Conservation (phyloP, 2,113 vertebrate genomes). For the Oncorhynchus nerka region DNA sequence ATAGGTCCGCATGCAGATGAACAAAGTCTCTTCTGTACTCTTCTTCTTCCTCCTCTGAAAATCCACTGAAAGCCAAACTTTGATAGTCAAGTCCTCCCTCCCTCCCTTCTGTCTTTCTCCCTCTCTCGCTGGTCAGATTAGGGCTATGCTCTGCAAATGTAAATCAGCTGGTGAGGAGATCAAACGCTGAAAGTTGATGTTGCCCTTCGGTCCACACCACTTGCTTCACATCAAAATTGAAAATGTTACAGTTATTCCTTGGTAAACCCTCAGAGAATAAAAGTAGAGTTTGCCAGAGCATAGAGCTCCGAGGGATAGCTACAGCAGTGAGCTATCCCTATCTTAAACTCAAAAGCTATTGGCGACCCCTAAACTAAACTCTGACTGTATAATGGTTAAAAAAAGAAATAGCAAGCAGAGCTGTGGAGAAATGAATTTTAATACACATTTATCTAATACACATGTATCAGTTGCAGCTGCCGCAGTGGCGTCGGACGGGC, state of each 20-base stretch:
- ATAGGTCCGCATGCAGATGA: not conserved
- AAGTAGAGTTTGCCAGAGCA: constrained; percentile 39
- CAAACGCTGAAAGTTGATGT: constrained; percentile 65
- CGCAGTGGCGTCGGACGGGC: too few species aligned
- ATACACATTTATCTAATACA: not conserved
- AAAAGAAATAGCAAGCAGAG: not conserved
- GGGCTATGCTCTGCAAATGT: constrained; percentile 57
- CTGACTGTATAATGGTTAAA: not conserved
- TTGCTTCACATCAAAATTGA: constrained; percentile 64
- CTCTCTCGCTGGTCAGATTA: constrained; percentile 56
- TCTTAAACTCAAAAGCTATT: constrained; percentile 26
- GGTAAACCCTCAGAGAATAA: constrained; percentile 61
- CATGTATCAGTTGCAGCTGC: too few species aligned
- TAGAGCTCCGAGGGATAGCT: constrained; percentile 23
- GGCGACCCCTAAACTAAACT: not conserved
- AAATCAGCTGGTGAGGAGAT: constrained; percentile 69
- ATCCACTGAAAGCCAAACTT: not conserved
- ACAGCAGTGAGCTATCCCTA: not conserved
- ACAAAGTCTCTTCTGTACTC: not conserved
- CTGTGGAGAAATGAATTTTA: not conserved
- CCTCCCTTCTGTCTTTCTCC: not conserved
- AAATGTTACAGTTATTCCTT: constrained; percentile 51
- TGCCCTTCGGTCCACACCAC: constrained; percentile 55
- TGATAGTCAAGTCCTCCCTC: not conserved
- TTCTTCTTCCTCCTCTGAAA: not conserved